phyloP scores from a whole-genome alignment of 2,888 invertebrate genomes.

The Sesamia inferens region DNA sequence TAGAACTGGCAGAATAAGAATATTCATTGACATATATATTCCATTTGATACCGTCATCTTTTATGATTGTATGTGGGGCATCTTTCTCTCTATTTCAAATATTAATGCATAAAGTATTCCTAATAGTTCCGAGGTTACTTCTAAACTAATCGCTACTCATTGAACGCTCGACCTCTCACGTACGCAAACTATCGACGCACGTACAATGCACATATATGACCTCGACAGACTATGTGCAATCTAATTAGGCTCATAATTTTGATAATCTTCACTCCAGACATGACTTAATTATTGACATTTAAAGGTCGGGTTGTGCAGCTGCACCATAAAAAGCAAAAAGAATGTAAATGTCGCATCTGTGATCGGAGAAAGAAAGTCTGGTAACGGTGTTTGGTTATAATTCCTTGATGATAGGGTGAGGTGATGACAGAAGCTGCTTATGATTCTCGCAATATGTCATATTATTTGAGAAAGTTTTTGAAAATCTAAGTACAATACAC shows the following conservation, averaged over 20 bases:
- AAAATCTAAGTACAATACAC: background rate
- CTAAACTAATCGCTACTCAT: conserved; percentile 65
- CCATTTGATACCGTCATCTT: background rate
- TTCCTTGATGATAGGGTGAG: background rate
- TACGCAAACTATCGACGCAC: conserved; percentile 67
- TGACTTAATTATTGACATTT: conserved; percentile 58
- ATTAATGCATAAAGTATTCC: conserved; percentile 21
- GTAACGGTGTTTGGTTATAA: conserved; percentile 7
- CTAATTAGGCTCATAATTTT: conserved; percentile 68
- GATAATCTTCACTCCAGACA: conserved; percentile 59
- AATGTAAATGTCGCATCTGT: conserved; percentile 25
- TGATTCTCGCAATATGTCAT: background rate
- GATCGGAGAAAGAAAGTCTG: conserved; percentile 7
- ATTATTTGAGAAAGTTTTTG: background rate
- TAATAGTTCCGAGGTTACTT: conserved; percentile 46
- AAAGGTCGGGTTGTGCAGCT: conserved; percentile 58
- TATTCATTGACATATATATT: background rate
- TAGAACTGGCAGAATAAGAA: background rate
- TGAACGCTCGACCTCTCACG: conserved; percentile 70
- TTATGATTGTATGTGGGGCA: background rate
- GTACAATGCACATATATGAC: conserved; percentile 67
- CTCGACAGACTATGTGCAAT: conserved; percentile 66
- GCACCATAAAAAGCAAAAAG: conserved; percentile 31
- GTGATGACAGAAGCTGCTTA: background rate
- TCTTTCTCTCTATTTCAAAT: conserved; percentile 7